Conservation (phyloP, 2,113 vertebrate genomes). For the Eurypyga helias region DNA sequence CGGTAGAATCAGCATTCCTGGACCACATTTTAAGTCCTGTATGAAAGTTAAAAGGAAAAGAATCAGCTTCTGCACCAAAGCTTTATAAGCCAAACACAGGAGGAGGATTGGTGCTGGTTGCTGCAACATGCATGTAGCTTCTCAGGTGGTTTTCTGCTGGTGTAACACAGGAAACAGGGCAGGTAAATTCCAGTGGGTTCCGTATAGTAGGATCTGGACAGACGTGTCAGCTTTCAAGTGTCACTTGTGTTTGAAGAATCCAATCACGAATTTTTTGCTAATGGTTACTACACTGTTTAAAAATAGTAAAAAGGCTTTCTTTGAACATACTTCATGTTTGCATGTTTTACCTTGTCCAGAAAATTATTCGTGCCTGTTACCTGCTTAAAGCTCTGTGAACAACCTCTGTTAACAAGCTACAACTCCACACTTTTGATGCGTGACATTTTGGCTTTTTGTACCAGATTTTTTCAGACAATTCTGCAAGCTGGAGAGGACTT, state of each 20-base stretch:
- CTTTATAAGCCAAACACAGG: neutral
- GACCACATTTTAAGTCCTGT: neutral
- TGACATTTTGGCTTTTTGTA: neutral
- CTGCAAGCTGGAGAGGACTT: neutral
- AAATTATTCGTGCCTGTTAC: neutral
- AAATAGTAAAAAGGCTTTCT: neutral
- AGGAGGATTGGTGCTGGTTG: neutral
- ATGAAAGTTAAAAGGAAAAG: neutral
- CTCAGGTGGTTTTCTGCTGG: neutral
- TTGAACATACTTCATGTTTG: neutral
- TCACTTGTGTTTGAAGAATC: neutral
- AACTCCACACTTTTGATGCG: neutral
- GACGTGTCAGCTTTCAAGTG: neutral
- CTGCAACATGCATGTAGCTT: neutral
- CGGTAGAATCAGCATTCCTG: neutral
- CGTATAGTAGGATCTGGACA: neutral
- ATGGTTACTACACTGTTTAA: neutral
- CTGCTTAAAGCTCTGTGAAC: neutral
- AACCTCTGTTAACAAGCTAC: neutral
- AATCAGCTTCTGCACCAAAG: neutral
- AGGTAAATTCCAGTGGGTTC: neutral
- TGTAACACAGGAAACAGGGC: neutral
- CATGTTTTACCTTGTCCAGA: neutral
- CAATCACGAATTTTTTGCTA: neutral
- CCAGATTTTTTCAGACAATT: neutral